Evolutionary conservation across 23 tunicate genomes (phyloP).

Genomic region (Botrylloides violaceus): DNA sequence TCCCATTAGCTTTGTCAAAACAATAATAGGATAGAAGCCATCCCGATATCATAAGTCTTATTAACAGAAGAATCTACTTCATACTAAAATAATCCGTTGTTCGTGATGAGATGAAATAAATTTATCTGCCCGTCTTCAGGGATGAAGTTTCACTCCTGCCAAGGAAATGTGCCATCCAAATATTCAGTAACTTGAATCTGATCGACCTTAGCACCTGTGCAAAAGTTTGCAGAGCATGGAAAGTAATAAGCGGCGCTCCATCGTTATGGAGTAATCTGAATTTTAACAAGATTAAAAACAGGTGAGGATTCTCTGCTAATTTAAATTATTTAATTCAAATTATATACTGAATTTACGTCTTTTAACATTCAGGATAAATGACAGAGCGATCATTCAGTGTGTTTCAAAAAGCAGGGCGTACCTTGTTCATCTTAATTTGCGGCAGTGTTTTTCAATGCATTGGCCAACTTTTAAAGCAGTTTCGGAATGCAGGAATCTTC

Average conservation of each 20-base stretch:
- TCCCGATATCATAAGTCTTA: too few species aligned
- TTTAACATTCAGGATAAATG: slow-evolving; percentile 31
- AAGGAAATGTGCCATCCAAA: slow-evolving; percentile 82
- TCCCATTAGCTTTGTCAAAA: too few species aligned
- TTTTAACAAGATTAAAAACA: slow-evolving; percentile 43
- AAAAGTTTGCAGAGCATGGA: slow-evolving; percentile 86
- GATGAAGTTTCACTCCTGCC: slow-evolving; percentile 86
- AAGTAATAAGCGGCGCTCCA: slow-evolving; percentile 82
- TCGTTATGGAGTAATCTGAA: slow-evolving; percentile 79
- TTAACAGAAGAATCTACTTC: too few species aligned
- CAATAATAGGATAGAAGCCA: too few species aligned
- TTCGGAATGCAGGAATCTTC: slow-evolving; percentile 79
- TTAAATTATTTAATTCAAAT: too few species aligned
- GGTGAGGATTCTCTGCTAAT: slow-evolving; percentile 22
- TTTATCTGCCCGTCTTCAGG: too few species aligned
- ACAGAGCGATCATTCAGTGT: slow-evolving; percentile 41
- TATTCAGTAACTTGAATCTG: slow-evolving; percentile 72
- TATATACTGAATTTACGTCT: not conserved
- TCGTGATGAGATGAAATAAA: too few species aligned
- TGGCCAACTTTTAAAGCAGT: slow-evolving; percentile 58
- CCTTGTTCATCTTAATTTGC: slow-evolving; percentile 63
- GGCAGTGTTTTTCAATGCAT: slow-evolving; percentile 47
- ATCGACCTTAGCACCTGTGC: slow-evolving; percentile 78
- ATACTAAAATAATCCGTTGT: too few species aligned
- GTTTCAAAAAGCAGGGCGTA: slow-evolving; percentile 78